Percentiles rank a stretch among this genome's conserved stretches.
These are phyloP conservation scores for Didymodactylos carnosus DNA, from an alignment of 2,888 invertebrate genomes.

Conservation along the genomic window DNA sequence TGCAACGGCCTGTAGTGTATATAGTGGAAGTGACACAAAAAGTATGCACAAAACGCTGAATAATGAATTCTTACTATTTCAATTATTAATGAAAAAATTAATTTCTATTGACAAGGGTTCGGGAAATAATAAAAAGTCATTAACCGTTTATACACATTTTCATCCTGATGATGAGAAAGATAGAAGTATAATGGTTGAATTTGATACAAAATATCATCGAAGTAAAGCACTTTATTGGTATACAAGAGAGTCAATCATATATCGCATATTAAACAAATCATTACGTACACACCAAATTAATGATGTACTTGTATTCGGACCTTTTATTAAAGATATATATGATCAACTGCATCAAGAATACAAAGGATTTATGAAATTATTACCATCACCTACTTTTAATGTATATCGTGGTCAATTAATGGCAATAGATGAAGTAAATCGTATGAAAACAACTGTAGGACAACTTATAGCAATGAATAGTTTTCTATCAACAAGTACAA, in stretches of 20 bases:
- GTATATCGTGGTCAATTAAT: background rate
- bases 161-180: background rate
- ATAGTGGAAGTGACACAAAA: background rate
- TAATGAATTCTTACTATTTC: background rate
- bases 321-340: background rate
- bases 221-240: background rate
- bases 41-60: background rate
- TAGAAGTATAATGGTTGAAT: background rate
- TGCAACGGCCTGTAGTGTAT: no score
- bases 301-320: background rate
- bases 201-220: background rate
- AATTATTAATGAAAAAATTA: background rate
- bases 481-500: background rate
- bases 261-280: background rate
- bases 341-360: background rate
- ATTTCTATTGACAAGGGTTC: background rate
- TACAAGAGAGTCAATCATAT: background rate
- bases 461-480: background rate
- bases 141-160: background rate
- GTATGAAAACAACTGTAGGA: background rate
- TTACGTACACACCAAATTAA: background rate
- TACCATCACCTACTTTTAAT: background rate
- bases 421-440: background rate
- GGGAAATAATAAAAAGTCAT: background rate
- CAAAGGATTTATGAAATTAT: background rate